A percentile compares a stretch with the other conserved stretches of the same genome.
Conservation (phyloP, 1,140 invertebrate species). For the Spodoptera frugiperda region DNA sequence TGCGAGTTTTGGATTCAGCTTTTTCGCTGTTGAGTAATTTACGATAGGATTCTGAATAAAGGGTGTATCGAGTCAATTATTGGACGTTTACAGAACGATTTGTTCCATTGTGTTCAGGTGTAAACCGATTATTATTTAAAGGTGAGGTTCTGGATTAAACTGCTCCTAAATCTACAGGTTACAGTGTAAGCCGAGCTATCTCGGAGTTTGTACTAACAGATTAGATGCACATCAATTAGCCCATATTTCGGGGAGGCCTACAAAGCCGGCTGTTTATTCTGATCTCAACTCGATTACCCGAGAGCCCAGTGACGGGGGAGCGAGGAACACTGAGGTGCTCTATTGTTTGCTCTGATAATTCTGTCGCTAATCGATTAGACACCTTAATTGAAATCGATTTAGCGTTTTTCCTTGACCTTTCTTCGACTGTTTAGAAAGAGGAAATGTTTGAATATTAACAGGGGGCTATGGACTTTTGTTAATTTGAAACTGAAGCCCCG, state of each 20-base stretch:
- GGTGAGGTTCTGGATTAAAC: not conserved
- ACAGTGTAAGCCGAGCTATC: constrained; percentile 11
- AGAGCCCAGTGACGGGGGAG: constrained; percentile 12
- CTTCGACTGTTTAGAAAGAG: constrained; percentile 3
- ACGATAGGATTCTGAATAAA: constrained; percentile 4
- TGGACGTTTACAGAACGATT: not conserved
- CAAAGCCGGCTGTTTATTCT: constrained; percentile 30
- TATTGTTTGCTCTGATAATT: constrained; percentile 39
- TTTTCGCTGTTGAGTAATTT: constrained; percentile 25
- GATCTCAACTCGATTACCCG: constrained; percentile 31
- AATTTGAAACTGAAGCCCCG: constrained; percentile 10
- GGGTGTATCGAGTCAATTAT: constrained; percentile 5
- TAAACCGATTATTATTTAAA: constrained; percentile 1
- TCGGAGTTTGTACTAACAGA: constrained; percentile 6
- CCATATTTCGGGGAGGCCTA: constrained; percentile 27
- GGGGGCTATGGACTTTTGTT: constrained; percentile 14
- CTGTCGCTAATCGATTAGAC: constrained; percentile 30
- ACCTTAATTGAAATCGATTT: constrained; percentile 42
- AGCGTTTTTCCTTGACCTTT: constrained; percentile 29
- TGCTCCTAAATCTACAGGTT: constrained; percentile 16
- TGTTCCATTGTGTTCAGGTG: not conserved
- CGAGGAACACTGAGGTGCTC: constrained; percentile 3
- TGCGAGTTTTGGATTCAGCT: constrained; percentile 10
- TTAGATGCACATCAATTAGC: constrained; percentile 35
- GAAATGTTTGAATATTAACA: constrained; percentile 1